Evolutionary conservation across 2,113 vertebrate genomes (phyloP).

Genomic region (Siniperca knerii): DNA sequence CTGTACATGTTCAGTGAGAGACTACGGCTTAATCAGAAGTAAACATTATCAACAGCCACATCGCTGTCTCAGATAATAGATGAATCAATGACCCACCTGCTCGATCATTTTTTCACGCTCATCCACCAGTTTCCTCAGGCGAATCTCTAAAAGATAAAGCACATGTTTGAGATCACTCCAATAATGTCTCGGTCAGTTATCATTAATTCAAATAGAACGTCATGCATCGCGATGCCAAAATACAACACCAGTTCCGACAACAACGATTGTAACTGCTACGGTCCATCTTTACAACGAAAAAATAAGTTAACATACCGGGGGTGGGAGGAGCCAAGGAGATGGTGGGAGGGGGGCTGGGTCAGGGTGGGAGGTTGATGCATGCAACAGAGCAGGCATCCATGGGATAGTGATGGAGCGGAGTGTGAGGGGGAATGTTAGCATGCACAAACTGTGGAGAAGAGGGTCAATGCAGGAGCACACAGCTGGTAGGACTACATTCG

Average conservation of each 20-base stretch:
- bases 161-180: neutral
- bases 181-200: neutral
- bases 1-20: no score
- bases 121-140: conserved; percentile 92
- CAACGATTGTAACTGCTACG: conserved; percentile 11
- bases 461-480: conserved; percentile 50
- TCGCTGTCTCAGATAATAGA: neutral
- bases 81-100: conserved; percentile 86
- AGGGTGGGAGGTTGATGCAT: conserved; percentile 85
- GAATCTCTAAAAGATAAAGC: conserved; percentile 88
- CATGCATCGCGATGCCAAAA: neutral
- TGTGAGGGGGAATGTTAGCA: conserved; percentile 83
- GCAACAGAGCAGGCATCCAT: conserved; percentile 90
- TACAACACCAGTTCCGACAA: neutral
- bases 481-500: neutral
- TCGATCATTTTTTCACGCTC: conserved; percentile 94
- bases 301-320: conserved; percentile 88
- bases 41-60: neutral
- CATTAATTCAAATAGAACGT: neutral
- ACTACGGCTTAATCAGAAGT: neutral
- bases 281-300: conserved; percentile 59
- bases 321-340: conserved; percentile 71
- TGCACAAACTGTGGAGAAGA: conserved; percentile 89
- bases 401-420: conserved; percentile 63
- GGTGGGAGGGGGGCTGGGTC: conserved; percentile 80